Base-by-base conservation (phyloP, 1,140 invertebrate species). In the Ostrea edulis region DNA sequence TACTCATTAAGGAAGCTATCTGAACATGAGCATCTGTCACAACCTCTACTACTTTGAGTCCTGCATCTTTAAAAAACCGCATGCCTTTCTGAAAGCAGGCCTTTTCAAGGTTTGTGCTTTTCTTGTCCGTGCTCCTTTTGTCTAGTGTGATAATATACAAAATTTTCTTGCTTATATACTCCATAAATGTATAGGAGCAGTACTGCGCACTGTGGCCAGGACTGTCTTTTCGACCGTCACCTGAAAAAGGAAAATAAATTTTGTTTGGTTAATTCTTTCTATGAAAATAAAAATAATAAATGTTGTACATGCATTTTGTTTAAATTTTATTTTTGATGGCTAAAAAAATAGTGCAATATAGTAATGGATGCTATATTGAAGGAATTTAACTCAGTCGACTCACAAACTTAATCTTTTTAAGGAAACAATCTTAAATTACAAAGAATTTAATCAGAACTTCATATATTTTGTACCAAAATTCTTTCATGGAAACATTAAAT, bases 191-290 rank as follows among this genome's bases (percentile, higher is more conserved):
- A 53, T 89, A 91, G 8, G 89, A 77, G 22, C 88, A 91, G 82
- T 88, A 89, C 53, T 89, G 88, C n/a, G 88, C 88, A 88, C 35
- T 86, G 22, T 89, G 89, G 2, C 89, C 87, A 11, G 90, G 90
- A 62, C 87, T 88, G 62, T 91, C 89, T 82, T 87, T 91, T 20
- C 88, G 17, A 52, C 90, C 89, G 90, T 91, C 87, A 77, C 90
- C 87, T 90, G 53, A 51, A 85, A 68, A 51, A 55, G 9, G 54
- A 55, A 55, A 82, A n/a, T n/a, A n/a, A n/a, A n/a, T n/a, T n/a
- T n/a, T n/a, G n/a, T n/a, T n/a, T n/a, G n/a, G n/a, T n/a, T n/a
- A n/a, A n/a, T n/a, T n/a, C n/a, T n/a, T n/a, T n/a, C n/a, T n/a
- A n/a, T n/a, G n/a, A n/a, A n/a, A n/a, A n/a, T n/a, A n/a, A n/a